phyloP scores from a whole-genome alignment of 2,797 vertebrate species.

The Lycodopsis pacificus region DNA sequence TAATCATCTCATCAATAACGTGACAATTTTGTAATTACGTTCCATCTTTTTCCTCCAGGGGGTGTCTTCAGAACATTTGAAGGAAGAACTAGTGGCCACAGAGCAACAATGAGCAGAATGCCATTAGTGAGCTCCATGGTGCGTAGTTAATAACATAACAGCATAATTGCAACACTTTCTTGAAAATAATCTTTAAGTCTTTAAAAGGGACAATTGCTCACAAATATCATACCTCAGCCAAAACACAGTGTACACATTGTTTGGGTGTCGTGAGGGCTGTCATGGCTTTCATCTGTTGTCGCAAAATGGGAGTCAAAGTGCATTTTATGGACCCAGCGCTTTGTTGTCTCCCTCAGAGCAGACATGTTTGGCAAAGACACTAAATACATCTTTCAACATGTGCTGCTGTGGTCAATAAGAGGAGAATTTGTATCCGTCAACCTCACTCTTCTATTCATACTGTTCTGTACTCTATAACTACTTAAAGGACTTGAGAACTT shows the following conservation, averaged over 20 bases:
- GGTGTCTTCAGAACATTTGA: constrained; percentile 41
- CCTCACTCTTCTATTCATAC: not conserved
- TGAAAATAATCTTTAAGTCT: constrained; percentile 62
- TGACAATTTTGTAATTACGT: constrained; percentile 52
- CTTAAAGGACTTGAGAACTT: not conserved
- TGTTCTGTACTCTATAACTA: not conserved
- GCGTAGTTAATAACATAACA: constrained; percentile 72
- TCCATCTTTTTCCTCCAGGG: constrained; percentile 7
- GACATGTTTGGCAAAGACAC: constrained; percentile 16
- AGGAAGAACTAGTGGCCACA: constrained; percentile 48
- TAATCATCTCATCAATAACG: constrained; percentile 58
- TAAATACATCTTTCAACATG: not conserved
- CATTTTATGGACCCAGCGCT: constrained; percentile 26
- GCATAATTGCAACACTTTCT: constrained; percentile 67
- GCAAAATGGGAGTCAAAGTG: constrained; percentile 22
- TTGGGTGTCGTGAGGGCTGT: constrained; percentile 45
- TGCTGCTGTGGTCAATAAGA: not conserved
- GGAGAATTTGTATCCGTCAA: not conserved
- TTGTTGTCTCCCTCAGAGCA: constrained; percentile 20
- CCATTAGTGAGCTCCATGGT: constrained; percentile 60
- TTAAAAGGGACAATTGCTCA: constrained; percentile 64
- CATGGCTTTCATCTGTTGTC: constrained; percentile 23
- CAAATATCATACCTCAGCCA: constrained; percentile 52
- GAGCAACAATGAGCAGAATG: constrained; percentile 60
- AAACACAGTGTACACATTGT: constrained; percentile 43